Base-by-base conservation (phyloP, 2,113 vertebrate genomes). In the Psophia crepitans region DNA sequence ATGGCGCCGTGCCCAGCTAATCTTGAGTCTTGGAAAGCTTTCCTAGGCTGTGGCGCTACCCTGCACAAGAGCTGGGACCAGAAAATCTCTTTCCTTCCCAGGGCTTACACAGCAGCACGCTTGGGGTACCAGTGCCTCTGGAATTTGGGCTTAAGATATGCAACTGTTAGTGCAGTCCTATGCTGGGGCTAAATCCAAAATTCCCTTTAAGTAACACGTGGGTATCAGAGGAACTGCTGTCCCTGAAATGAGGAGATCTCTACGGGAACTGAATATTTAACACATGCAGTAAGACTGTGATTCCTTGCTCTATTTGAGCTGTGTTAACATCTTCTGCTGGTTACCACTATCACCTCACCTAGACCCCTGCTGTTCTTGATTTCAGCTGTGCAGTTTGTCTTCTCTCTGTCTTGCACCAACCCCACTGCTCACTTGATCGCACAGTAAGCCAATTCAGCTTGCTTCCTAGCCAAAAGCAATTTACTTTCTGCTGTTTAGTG, bases 391-490 rank as follows among this genome's bases (percentile, higher is more conserved):
- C 28, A 19, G 60, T 76, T 84, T 18, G 2, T 89, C 75, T 71
- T 76, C 69, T 58, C 24, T 17, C 60, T 87, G 73, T 66, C 79
- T 87, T 89, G 56, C 65, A 71, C 33, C 77, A 84, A 27, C n/a
- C 61, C 43, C 48, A 27, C 18, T 84, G 56, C 86, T 92, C 5
- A 1, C 64, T 89, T 71, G 69, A 39, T 94, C 95, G 39, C 30
- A 27, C 63, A 49, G 44, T 46, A 81, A 89, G 68, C 83, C 89
- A 84, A 41, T 89, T 78, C 83, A 68, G 23, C 44, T 77, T 81
- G 54, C 73, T 95, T 94, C 87, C 73, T 51, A 91, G 93, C 93
- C 91, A 89, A 96, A 97, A 51, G 35, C 69, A 90, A 94, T 92
- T 94, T 89, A 89, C 77, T 89, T 92, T 95, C 87, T 82, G 43